Evolutionary conservation across 1,140 invertebrate species (phyloP).

Genomic region (Calephelis virginiensis): DNA sequence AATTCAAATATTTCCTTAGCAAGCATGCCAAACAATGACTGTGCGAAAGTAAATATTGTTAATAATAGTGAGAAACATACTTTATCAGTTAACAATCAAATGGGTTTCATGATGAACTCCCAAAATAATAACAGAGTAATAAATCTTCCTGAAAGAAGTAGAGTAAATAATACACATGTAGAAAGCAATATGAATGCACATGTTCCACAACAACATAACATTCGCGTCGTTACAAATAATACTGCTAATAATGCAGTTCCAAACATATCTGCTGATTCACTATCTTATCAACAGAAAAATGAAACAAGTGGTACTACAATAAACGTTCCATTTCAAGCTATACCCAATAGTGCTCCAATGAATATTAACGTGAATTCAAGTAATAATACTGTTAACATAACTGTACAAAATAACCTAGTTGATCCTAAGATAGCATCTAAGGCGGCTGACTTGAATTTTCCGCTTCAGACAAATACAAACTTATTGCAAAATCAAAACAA

Average conservation of each 20-base stretch:
- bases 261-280: constrained; percentile 50
- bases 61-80: constrained; percentile 59
- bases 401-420: constrained; percentile 71
- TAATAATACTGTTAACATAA: constrained; percentile 73
- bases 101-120: constrained; percentile 72
- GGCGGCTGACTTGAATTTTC: constrained; percentile 66
- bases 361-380: constrained; percentile 75
- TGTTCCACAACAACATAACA: constrained; percentile 69
- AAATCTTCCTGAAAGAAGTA: constrained; percentile 68
- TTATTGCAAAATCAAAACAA: constrained; percentile 62
- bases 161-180: constrained; percentile 55
- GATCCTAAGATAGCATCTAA: constrained; percentile 74
- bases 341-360: constrained; percentile 73
- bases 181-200: constrained; percentile 64
- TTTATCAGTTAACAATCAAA: constrained; percentile 69
- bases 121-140: constrained; percentile 71
- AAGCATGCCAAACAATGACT: constrained; percentile 57
- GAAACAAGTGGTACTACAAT: constrained; percentile 67
- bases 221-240: constrained; percentile 69
- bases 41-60: constrained; percentile 65
- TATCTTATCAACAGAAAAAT: constrained; percentile 62
- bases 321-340: constrained; percentile 72
- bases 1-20: constrained; percentile 48
- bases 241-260: constrained; percentile 48
- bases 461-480: constrained; percentile 57